These are phyloP conservation scores for Halcyon chelicuti DNA, from an alignment of 2,797 vertebrate species.

Conservation along the genomic window DNA sequence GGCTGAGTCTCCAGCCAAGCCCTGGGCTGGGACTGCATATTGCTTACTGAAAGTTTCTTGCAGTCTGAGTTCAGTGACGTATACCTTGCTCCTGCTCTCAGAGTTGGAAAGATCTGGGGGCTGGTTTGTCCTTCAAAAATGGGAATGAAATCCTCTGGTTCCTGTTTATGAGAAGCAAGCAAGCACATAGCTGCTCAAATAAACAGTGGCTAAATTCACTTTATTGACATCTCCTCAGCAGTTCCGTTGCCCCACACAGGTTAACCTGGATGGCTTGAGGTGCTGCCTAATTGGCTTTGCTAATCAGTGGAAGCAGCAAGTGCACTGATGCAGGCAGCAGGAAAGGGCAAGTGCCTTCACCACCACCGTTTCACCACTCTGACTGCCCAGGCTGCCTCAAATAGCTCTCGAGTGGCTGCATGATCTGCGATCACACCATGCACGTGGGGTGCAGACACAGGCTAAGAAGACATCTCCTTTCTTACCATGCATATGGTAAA, in stretches of 20 bases:
- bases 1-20: not conserved
- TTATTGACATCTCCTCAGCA: not conserved
- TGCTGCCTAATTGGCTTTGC: not conserved
- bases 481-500: fast-evolving
- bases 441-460: not conserved
- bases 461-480: not conserved
- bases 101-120: not conserved
- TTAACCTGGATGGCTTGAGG: fast-evolving
- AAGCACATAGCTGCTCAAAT: fast-evolving
- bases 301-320: not conserved
- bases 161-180: not conserved
- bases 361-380: not conserved
- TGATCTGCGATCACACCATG: fast-evolving
- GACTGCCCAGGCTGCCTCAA: not conserved
- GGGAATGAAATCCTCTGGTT: not conserved
- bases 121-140: not conserved
- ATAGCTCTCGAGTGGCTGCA: fast-evolving
- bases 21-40: not conserved
- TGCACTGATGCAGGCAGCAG: fast-evolving
- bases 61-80: not conserved
- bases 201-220: not conserved
- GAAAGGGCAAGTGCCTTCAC: not conserved
- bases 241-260: not conserved
- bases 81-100: not conserved
- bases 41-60: not conserved